Conservation (phyloP, 2,113 vertebrate species). For the Micromys minutus region DNA sequence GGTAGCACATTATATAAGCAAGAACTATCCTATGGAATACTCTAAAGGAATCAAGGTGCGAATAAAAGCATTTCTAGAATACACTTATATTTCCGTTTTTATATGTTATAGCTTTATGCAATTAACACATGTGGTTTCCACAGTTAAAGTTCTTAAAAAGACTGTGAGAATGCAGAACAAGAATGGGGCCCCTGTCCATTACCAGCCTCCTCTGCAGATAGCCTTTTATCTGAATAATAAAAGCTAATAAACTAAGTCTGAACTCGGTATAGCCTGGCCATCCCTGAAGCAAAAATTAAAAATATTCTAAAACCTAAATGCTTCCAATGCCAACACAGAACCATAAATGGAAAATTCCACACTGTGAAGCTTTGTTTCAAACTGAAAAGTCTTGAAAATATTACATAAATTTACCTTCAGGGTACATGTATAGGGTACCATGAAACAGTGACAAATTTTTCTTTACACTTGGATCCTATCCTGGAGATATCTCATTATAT, state of each 20-base stretch:
- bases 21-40: not conserved
- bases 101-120: constrained; percentile 41
- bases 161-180: not conserved
- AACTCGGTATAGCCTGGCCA: not conserved
- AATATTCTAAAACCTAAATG: not conserved
- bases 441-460: not conserved
- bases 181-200: not conserved
- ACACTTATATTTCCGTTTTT: constrained; percentile 22
- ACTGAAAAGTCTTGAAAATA: not conserved
- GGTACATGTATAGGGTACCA: not conserved
- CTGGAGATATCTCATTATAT: not conserved
- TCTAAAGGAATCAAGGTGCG: not conserved
- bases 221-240: not conserved
- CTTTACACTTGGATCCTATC: not conserved
- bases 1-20: not conserved
- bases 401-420: not conserved
- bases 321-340: not conserved
- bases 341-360: not conserved
- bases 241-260: not conserved
- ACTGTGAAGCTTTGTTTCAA: not conserved
- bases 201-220: not conserved
- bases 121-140: not conserved
- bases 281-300: not conserved
- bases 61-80: constrained; percentile 33
- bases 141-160: not conserved